Conservation (phyloP, 2,797 vertebrate genomes). For the Danio jaintianensis region DNA sequence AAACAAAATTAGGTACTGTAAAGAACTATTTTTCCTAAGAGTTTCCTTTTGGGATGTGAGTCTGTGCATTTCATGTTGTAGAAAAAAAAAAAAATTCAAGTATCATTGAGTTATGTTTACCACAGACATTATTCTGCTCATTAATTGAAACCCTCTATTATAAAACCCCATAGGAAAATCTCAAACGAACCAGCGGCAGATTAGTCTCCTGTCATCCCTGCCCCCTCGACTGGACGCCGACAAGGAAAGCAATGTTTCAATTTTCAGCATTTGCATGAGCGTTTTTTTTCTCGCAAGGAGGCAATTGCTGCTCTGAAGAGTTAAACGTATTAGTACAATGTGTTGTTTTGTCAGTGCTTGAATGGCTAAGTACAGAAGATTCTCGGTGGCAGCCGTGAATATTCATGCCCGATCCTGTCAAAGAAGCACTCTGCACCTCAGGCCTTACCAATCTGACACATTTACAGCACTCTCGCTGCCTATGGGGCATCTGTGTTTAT, state of each 20-base stretch:
- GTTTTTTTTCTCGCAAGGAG: neutral
- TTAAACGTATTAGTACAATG: neutral
- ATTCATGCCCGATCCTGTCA: conserved; percentile 2
- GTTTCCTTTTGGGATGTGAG: no score
- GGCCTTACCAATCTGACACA: conserved; percentile 1
- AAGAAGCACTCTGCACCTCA: neutral
- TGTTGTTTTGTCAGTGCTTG: neutral
- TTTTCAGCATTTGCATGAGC: neutral
- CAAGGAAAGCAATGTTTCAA: neutral
- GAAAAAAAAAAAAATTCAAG: no score
- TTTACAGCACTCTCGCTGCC: neutral
- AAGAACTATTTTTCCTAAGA: no score
- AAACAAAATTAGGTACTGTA: no score
- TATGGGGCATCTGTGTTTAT: neutral
- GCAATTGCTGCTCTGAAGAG: neutral
- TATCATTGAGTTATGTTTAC: no score
- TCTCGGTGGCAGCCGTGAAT: neutral
- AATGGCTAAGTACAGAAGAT: neutral
- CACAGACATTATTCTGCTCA: no score
- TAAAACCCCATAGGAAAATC: no score
- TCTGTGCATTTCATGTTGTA: no score
- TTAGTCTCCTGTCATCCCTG: no score
- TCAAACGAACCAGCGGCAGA: no score
- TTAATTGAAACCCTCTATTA: no score
- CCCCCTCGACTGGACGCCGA: neutral